Evolutionary conservation across 2,113 vertebrate genomes (phyloP).

Genomic region (Rhadina sibilatrix): DNA sequence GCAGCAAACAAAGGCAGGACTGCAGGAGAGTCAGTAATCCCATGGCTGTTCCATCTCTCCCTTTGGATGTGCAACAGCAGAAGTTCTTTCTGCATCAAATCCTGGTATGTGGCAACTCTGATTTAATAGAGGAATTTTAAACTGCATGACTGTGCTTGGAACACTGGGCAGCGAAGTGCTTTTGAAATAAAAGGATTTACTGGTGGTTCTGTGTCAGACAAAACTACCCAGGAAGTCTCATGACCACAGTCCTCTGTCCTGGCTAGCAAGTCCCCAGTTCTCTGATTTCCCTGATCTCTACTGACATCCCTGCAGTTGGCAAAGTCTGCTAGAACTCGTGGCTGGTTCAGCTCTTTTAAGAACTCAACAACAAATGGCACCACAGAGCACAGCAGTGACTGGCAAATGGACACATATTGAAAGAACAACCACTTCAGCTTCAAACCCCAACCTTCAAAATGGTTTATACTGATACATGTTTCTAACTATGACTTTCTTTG

Average conservation of each 20-base stretch:
- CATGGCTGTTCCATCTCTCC: neutral
- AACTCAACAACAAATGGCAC: neutral
- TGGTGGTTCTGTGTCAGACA: neutral
- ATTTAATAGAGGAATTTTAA: neutral
- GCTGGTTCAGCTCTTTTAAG: neutral
- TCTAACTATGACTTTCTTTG: neutral
- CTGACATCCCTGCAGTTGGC: neutral
- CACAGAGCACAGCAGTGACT: neutral
- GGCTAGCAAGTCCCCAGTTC: neutral
- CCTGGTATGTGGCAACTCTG: neutral
- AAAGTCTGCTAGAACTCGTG: neutral
- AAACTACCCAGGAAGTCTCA: neutral
- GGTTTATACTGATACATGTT: accelerated
- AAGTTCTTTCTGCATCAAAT: neutral
- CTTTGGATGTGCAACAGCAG: neutral
- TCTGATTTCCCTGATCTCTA: neutral
- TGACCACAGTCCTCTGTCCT: neutral
- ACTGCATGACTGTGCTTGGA: neutral
- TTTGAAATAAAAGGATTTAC: neutral
- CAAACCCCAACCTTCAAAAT: neutral
- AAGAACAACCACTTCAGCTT: neutral
- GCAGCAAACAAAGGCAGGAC: neutral
- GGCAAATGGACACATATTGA: neutral
- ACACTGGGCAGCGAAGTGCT: neutral
- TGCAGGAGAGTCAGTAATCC: neutral